Base-by-base conservation (phyloP, 1,140 invertebrate genomes). In the Medauroidea extradentata region DNA sequence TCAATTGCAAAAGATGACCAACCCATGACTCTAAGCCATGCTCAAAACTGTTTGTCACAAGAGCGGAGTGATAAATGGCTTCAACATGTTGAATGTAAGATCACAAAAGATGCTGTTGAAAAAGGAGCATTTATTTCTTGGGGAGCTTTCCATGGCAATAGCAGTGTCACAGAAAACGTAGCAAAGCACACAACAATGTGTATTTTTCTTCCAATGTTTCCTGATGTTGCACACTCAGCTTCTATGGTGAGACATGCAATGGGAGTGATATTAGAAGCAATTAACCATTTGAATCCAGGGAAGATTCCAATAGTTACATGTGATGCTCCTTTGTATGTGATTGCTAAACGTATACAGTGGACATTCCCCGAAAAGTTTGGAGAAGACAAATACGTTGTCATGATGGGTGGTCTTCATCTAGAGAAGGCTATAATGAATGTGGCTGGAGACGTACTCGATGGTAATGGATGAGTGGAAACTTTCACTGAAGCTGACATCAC, bases 261-360 rank as follows among this genome's bases (percentile, higher is more conserved):
- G 52, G 21, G 34, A n/a, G 41, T 63, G n/a, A n/a, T 63, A n/a
- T 39, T 34, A 42, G 16, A 57, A 8, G 43, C 59, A 34, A 49
- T 53, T 13, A 18, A 59, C 11, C 53, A 50, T 39, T 39, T 65
- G n/a, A 68, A 67, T 64, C 63, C 61, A n/a, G 56, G 49, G 13
- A 62, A 68, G 44, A 49, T 58, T n/a, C 63, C 65, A 44, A 60
- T 65, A 3, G 54, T 67, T 21, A 38, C 50, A 21, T 23, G 57
- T 16, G 66, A 69, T 38, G 66, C 67, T 42, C 64, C 64, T 21
- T 62, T 66, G 2, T 68, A 23, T 59, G 56, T 50, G 9, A 14
- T 65, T 11, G 58, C 49, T 4, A 67, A 67, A 54, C 50, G 60
- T 21, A 65, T 69, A 19, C 68, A 69, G 55, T 69, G 59, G 61